A percentile compares a stretch with the other conserved stretches of the same genome.
Conservation (phyloP, 2,113 vertebrate genomes). For the Protomyctophum bolini region DNA sequence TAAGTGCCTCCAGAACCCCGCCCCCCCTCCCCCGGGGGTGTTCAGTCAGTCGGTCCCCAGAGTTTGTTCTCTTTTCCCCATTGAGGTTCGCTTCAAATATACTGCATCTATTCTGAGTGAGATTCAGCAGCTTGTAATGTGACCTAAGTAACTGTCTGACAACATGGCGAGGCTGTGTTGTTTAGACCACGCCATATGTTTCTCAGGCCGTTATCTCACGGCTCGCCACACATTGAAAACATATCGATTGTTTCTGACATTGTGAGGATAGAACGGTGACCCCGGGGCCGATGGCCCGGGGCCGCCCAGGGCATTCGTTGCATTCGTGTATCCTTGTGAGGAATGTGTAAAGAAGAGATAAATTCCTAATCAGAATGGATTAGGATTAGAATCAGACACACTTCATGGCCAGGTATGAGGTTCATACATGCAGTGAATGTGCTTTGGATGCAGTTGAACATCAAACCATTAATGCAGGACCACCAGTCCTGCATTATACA, state of each 20-base stretch:
- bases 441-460: too few relatives aligned
- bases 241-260: slow-evolving; percentile 23
- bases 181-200: slow-evolving; percentile 59
- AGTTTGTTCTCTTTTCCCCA: slow-evolving; percentile 80
- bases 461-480: too few relatives aligned
- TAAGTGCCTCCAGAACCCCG: slow-evolving; percentile 81
- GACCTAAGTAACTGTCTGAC: slow-evolving; percentile 81
- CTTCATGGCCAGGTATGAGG: too few relatives aligned
- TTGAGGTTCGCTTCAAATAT: slow-evolving; percentile 79
- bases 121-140: slow-evolving; percentile 81
- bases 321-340: slow-evolving; percentile 24
- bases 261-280: slow-evolving; percentile 31
- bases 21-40: slow-evolving; percentile 58
- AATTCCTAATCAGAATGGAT: slow-evolving; percentile 11
- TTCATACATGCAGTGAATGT: too few relatives aligned
- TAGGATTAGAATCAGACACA: too few relatives aligned
- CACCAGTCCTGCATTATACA: too few relatives aligned
- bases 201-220: slow-evolving; percentile 44
- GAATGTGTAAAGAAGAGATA: slow-evolving; percentile 24
- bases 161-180: slow-evolving; percentile 54
- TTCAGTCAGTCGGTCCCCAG: slow-evolving; percentile 80
- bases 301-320: not conserved
- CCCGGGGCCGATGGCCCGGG: slow-evolving; percentile 2
- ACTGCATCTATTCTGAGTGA: slow-evolving; percentile 79
- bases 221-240: slow-evolving; percentile 24